Evolutionary conservation across 2,113 vertebrate genomes (phyloP).

Genomic region (Podilymbus podiceps): DNA sequence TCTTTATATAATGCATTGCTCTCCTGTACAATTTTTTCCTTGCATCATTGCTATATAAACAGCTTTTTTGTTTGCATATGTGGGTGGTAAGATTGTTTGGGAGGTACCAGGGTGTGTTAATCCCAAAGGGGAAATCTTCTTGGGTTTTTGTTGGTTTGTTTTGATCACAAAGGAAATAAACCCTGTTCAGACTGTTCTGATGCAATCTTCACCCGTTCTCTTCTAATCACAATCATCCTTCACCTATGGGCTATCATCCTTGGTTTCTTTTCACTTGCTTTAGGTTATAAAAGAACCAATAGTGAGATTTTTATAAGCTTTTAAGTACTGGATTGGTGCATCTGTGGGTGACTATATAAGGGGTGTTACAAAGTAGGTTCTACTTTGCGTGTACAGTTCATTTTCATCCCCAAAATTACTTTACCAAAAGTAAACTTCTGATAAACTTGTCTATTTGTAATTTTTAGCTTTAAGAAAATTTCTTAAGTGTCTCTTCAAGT

Average conservation of each 20-base stretch:
- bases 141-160: neutral
- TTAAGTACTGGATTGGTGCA: neutral
- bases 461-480: neutral
- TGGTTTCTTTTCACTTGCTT: neutral
- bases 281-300: neutral
- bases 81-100: neutral
- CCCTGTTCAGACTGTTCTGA: neutral
- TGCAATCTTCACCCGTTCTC: neutral
- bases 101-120: neutral
- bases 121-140: neutral
- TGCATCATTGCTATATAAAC: neutral
- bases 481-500: neutral
- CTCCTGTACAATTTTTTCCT: neutral
- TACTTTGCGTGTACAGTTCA: neutral
- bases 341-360: neutral
- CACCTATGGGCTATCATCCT: neutral
- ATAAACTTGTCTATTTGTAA: neutral
- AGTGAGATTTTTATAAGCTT: neutral
- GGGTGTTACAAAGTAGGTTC: neutral
- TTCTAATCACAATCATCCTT: neutral
- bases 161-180: neutral
- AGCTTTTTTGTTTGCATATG: neutral
- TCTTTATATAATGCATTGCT: neutral
- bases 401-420: neutral
- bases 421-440: too few species aligned